phyloP scores from a whole-genome alignment of 2,888 invertebrate genomes.

The Vannuccia rotundouncinata region DNA sequence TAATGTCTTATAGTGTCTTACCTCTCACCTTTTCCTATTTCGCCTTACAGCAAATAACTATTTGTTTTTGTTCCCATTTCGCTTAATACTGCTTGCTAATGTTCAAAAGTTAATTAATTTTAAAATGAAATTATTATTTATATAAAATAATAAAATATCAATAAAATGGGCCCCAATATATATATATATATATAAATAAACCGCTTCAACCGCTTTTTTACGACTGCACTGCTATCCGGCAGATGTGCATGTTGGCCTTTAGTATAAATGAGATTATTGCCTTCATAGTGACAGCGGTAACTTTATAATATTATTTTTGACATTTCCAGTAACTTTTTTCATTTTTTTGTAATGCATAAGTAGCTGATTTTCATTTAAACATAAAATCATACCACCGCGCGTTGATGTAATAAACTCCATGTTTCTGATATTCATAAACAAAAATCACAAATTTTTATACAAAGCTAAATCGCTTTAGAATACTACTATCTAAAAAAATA shows the following conservation, averaged over 20 bases:
- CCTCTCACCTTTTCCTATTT: too few relatives aligned
- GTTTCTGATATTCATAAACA: not conserved
- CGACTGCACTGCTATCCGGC: conserved; percentile 5
- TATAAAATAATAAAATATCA: too few relatives aligned
- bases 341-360: not conserved
- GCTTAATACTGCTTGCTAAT: too few relatives aligned
- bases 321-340: conserved; percentile 13
- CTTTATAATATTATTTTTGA: not conserved
- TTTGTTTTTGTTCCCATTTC: too few relatives aligned
- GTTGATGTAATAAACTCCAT: not conserved
- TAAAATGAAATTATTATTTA: too few relatives aligned
- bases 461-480: not conserved
- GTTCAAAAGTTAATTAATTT: too few relatives aligned
- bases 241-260: conserved; percentile 21
- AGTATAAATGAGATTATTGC: not conserved
- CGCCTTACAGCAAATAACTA: too few relatives aligned
- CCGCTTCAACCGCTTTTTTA: not conserved
- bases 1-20: too few relatives aligned
- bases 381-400: not conserved
- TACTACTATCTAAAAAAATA: not conserved
- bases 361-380: conserved; percentile 4
- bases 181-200: too few relatives aligned
- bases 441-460: not conserved
- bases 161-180: too few relatives aligned
- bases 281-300: conserved; percentile 19